Base-by-base conservation (phyloP, 2,113 vertebrate species). In the Notechis scutatus region DNA sequence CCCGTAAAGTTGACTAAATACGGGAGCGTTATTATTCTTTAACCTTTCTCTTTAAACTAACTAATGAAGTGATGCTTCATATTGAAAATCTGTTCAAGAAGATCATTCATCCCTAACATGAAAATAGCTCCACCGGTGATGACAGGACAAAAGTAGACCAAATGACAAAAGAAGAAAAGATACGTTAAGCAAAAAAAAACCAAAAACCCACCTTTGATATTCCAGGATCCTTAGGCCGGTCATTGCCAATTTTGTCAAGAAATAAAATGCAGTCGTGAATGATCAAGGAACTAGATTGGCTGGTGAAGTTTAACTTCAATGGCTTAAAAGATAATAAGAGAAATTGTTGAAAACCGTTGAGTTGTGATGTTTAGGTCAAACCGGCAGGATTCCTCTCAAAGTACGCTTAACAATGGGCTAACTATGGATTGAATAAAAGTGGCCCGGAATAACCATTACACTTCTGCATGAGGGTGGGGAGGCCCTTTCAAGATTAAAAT, bases 111-210 rank as follows among this genome's bases (percentile, higher is more conserved):
- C 96, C 95, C 94, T 90, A 85, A 20, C 50, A 91, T 94, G 95
- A 96, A 93, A 90, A 92, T 92, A 92, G 94, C 94, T 96, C 94
- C 95, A 93, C 91, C 0, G 93, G 92, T 87, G 95, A 96, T 15
- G 93, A 91, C 91, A 95, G 88, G 94, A 95, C 92, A 91, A 92
- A 94, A 39, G 86, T 69, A 54, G 92, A 95, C 85, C 95, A 96
- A 95, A 96, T 96, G 95, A 94, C 95, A 96, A 96, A 96, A 96
- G 92, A 50, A 89, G 85, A n/a, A 93, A 94, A 92, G 88, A 94
- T 93, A 92, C 0, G 0, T 64, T n/a, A 7, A 59, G 8, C 42
- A 64, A 64, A 64, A 95, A 95, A 96, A 95, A 90, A n/a, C n/a
- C n/a, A n/a, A n/a, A n/a, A n/a, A n/a, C 94, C 93, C 9, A 10